Base-by-base conservation (phyloP, 2,797 vertebrate genomes). In the Chaetophractus vellerosus region DNA sequence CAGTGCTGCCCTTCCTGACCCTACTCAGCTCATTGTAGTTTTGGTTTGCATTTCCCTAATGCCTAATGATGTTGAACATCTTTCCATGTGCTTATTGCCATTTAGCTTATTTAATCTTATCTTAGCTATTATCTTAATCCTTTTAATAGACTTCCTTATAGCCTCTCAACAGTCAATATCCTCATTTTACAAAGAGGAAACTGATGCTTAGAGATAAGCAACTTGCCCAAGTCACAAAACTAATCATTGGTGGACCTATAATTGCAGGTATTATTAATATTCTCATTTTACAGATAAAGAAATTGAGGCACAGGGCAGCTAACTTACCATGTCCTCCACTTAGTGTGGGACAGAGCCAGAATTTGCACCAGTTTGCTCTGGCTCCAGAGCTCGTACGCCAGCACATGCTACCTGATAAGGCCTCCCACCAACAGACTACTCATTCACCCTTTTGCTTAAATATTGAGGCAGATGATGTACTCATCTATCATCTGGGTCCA, bases 151-250 rank as follows among this genome's bases (percentile, higher is more conserved):
- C 75, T 87, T 90, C 52, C 76, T 87, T 75, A 87, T 31, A n/a
- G 45, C 68, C 59, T 93, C 61, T 87, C 76, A 82, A 55, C 31
- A 64, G 52, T 71, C 36, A 82, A 1, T 57, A 26, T 61, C 31
- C 74, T 45, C 41, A 69, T 88, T 96, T 92, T 92, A 81, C 38
- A 80, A 79, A 91, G 72, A 85, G 26, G 59, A 88, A 89, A 63
- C 33, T 68, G 36, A 74, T 89, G n/a, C 4, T 66, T 83, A 94
- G 6, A 69, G 11, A 93, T 91, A 71, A 90, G 57, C 57, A 93
- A 63, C 50, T 90, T 90, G 78, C 50, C 52, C 5, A 80, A 84
- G 45, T 84, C n/a, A 78, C 69, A 57, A 18, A 59, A 23, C 28
- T 82, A 69, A 36, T 90, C 36, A 66, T 38, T 38, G 45, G 45